phyloP scores from a whole-genome alignment of 1,140 invertebrate genomes.

The Eumaeus atala region DNA sequence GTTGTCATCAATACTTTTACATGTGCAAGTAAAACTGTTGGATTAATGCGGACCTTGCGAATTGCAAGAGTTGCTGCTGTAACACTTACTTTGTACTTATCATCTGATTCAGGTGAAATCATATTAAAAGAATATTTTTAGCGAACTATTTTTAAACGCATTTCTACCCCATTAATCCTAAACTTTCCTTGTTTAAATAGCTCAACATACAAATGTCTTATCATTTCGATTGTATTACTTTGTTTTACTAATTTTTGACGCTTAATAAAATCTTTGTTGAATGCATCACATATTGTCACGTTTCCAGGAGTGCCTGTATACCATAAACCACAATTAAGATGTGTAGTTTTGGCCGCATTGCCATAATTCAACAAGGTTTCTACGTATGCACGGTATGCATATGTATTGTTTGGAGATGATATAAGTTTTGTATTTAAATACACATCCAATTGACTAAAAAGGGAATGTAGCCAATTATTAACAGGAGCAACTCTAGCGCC shows the following conservation, averaged over 20 bases:
- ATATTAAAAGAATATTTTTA: constrained; percentile 47
- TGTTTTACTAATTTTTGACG: constrained; percentile 27
- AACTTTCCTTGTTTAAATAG: constrained; percentile 57
- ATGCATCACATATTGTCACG: constrained; percentile 28
- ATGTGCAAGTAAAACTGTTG: constrained; percentile 42
- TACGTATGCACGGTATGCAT: constrained; percentile 64
- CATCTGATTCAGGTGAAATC: constrained; percentile 32
- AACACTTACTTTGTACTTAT: constrained; percentile 27
- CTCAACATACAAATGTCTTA: constrained; percentile 36
- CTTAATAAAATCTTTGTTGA: constrained; percentile 34
- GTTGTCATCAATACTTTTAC: constrained; percentile 41
- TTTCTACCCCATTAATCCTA: constrained; percentile 52
- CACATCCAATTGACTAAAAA: constrained; percentile 58
- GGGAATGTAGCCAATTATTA: constrained; percentile 59
- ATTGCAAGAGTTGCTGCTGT: constrained; percentile 43
- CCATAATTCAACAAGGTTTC: constrained; percentile 57
- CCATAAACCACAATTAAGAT: constrained; percentile 41
- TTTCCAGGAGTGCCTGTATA: constrained; percentile 33
- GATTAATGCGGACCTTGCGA: constrained; percentile 42
- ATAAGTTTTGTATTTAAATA: constrained; percentile 65
- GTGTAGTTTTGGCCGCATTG: constrained; percentile 45
- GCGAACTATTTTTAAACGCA: constrained; percentile 42
- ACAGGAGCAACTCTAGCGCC: constrained; percentile 27
- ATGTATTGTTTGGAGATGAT: constrained; percentile 52
- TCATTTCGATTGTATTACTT: constrained; percentile 34